Evolutionary conservation across 1,140 invertebrate genomes (phyloP).

Genomic region (Lordiphosa mommai): DNA sequence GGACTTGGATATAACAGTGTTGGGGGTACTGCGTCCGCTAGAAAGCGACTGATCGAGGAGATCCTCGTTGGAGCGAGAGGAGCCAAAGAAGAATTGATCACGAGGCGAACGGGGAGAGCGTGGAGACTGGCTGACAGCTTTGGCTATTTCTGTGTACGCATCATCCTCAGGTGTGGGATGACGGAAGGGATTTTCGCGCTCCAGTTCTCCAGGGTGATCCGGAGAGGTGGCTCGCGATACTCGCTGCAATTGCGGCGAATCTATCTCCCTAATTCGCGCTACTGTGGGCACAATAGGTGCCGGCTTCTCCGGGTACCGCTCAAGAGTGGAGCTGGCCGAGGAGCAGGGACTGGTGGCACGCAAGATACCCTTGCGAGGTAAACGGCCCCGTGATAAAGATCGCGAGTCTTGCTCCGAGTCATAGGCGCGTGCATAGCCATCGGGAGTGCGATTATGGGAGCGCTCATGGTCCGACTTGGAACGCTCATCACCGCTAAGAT

Average conservation of each 20-base stretch:
- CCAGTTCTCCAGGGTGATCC: conserved; percentile 52
- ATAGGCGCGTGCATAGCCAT: conserved; percentile 55
- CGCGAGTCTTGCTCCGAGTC: conserved; percentile 75
- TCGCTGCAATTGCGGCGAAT: conserved; percentile 56
- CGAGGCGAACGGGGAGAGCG: conserved; percentile 42
- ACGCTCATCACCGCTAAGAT: conserved; percentile 75
- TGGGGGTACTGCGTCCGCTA: conserved; percentile 64
- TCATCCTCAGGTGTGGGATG: conserved; percentile 40
- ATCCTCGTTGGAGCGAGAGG: conserved; percentile 67
- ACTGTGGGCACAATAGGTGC: conserved; percentile 62
- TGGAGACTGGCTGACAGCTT: conserved; percentile 61
- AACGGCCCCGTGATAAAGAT: conserved; percentile 17
- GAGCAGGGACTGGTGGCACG: conserved; percentile 67
- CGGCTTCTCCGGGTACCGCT: conserved; percentile 46
- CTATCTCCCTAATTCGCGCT: conserved; percentile 66
- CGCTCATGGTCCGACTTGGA: conserved; percentile 73
- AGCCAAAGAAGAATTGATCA: conserved; percentile 69
- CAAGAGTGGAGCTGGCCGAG: conserved; percentile 53
- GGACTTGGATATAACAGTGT: conserved; percentile 60
- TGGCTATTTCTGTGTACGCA: conserved; percentile 69
- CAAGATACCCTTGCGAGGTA: conserved; percentile 71
- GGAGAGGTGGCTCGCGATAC: conserved; percentile 62
- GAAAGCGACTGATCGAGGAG: conserved; percentile 61
- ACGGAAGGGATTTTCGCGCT: conserved; percentile 76
- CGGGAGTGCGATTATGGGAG: conserved; percentile 64